These are phyloP conservation scores for Passer montanus DNA, from an alignment of 2,113 vertebrate species.

Conservation along the genomic window DNA sequence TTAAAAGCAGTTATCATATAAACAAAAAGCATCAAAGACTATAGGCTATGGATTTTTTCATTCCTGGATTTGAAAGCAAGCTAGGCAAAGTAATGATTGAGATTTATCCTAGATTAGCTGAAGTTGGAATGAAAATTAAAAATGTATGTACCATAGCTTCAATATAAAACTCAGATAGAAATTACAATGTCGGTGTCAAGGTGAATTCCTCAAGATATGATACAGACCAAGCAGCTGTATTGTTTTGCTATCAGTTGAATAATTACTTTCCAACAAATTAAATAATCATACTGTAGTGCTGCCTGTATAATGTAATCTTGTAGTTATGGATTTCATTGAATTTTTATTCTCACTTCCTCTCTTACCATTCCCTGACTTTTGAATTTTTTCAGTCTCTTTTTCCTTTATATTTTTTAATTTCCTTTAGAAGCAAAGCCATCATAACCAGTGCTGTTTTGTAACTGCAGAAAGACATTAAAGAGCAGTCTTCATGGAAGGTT, in stretches of 20 bases:
- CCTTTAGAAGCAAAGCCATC: not conserved
- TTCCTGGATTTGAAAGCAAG: conserved; percentile 8
- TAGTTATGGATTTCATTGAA: not conserved
- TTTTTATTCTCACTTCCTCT: not conserved
- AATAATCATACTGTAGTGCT: not conserved
- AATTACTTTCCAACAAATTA: not conserved
- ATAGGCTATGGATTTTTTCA: not conserved
- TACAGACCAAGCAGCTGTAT: not conserved
- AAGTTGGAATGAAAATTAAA: conserved; percentile 19
- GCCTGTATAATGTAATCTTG: not conserved
- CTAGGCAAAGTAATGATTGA: not conserved
- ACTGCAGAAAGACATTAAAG: not conserved
- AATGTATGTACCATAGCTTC: not conserved
- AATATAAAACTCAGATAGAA: not conserved
- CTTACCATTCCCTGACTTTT: not conserved
- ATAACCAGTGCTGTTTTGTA: not conserved
- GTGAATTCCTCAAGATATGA: not conserved
- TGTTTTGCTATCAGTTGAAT: not conserved
- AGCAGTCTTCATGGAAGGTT: not conserved
- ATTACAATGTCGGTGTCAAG: not conserved
- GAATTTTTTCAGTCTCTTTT: not conserved
- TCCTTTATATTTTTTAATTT: not conserved
- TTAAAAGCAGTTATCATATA: conserved; percentile 21
- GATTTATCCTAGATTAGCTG: conserved; percentile 19
- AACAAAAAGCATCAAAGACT: conserved; percentile 25